phyloP scores from a whole-genome alignment of 2,797 vertebrate genomes.

The Lutjanus campechanus region DNA sequence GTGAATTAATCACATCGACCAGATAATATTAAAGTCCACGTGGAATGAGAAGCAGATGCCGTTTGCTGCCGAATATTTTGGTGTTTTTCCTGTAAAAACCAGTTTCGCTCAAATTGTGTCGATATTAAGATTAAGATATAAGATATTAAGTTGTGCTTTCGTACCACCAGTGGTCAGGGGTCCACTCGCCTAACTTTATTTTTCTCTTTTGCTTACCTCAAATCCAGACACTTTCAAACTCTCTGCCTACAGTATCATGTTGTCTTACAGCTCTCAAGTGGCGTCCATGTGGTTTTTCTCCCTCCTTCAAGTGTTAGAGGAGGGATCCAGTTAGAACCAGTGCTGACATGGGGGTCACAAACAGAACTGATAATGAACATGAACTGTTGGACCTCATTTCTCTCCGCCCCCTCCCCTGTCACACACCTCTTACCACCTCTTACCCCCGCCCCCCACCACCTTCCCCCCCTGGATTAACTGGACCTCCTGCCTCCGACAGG shows the following conservation, averaged over 20 bases:
- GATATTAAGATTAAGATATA: too few relatives aligned
- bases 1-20: background rate
- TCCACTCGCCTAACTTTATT: background rate
- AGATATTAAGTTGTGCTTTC: too few relatives aligned
- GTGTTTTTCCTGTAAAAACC: too few relatives aligned
- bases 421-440: background rate
- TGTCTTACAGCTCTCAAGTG: slow-evolving; percentile 30
- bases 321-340: slow-evolving; percentile 66
- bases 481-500: slow-evolving; percentile 67
- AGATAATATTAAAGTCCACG: background rate
- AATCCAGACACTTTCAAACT: background rate
- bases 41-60: too few relatives aligned
- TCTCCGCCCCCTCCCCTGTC: slow-evolving; percentile 2
- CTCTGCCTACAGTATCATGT: slow-evolving; percentile 26
- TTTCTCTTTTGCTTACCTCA: background rate
- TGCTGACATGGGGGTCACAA: slow-evolving; percentile 78
- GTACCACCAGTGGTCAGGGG: too few relatives aligned
- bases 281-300: slow-evolving; percentile 54
- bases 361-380: slow-evolving; percentile 81
- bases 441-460: background rate
- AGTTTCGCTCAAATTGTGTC: too few relatives aligned
- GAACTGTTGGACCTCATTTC: slow-evolving; percentile 71
- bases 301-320: slow-evolving; percentile 55
- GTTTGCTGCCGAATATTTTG: too few relatives aligned
- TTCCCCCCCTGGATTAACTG: slow-evolving; percentile 33